phyloP scores from a whole-genome alignment of 2,113 vertebrate species.

The Dicerorhinus sumatrensis region DNA sequence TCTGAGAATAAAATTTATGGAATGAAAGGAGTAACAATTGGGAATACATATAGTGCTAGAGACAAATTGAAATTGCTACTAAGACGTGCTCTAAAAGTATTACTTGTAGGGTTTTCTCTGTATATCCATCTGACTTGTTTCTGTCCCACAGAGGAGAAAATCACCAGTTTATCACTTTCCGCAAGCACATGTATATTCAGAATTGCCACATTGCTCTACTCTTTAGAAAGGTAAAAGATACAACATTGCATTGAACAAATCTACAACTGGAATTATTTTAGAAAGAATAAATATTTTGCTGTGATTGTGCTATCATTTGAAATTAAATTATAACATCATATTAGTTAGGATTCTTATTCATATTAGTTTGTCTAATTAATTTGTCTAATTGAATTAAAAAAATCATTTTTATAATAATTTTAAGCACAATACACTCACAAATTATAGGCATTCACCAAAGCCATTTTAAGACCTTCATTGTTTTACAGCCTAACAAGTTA shows the following conservation, averaged over 20 bases:
- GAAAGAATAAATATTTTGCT: constrained; percentile 23
- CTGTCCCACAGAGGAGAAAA: constrained; percentile 77
- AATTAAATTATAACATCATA: constrained; percentile 19
- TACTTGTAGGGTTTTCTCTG: constrained; percentile 76
- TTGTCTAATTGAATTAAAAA: neutral
- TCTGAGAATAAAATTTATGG: constrained; percentile 79
- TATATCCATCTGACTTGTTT: constrained; percentile 76
- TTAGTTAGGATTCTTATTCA: constrained; percentile 16
- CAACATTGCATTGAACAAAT: neutral
- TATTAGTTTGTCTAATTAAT: constrained; percentile 15
- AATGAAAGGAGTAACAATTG: constrained; percentile 76
- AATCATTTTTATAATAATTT: constrained; percentile 49
- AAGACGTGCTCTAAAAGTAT: constrained; percentile 74
- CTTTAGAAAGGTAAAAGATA: constrained; percentile 61
- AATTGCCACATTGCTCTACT: constrained; percentile 5
- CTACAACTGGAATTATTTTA: constrained; percentile 16
- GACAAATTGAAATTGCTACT: constrained; percentile 81
- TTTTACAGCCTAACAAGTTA: constrained; percentile 27
- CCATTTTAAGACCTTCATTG: neutral
- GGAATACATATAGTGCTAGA: constrained; percentile 75
- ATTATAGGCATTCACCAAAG: neutral
- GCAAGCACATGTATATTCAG: constrained; percentile 73
- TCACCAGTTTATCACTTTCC: constrained; percentile 68
- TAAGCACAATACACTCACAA: neutral
- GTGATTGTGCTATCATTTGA: neutral